Evolutionary conservation across 30 jellyfish, hydroid and myxozoan genomes (phyloP).

Genomic region (Haliclystus octoradiatus): DNA sequence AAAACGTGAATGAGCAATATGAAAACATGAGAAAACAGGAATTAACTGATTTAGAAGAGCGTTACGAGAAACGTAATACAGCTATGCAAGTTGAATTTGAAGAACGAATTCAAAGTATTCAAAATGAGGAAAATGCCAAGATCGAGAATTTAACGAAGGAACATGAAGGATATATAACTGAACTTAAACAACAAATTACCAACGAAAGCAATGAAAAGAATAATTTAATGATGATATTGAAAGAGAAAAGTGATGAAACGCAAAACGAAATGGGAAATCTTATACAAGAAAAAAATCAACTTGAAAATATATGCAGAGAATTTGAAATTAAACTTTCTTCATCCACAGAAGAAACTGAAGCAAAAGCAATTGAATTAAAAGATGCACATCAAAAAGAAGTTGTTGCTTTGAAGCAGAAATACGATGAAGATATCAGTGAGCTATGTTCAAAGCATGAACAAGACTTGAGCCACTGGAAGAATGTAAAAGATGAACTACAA

Average conservation of each 20-base stretch:
- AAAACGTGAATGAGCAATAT: not conserved
- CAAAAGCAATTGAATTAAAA: slow-evolving; percentile 49
- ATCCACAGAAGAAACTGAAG: slow-evolving; percentile 6
- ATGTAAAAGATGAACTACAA: not conserved
- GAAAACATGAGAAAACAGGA: slow-evolving; percentile 22
- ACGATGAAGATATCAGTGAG: slow-evolving; percentile 7
- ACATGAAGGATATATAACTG: not conserved
- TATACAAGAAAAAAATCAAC: slow-evolving; percentile 5
- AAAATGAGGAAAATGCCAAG: slow-evolving; percentile 13
- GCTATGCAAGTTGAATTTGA: slow-evolving; percentile 10
- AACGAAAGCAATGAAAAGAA: not conserved
- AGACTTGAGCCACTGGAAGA: slow-evolving; percentile 4
- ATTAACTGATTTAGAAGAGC: slow-evolving; percentile 14
- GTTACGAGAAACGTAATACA: slow-evolving; percentile 6
- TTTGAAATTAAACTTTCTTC: not conserved
- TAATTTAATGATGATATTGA: not conserved
- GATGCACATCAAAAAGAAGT: slow-evolving; percentile 19
- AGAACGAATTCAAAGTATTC: not conserved
- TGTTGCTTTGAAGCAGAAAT: not conserved
- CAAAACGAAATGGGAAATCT: slow-evolving; percentile 8
- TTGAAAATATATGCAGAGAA: slow-evolving; percentile 2
- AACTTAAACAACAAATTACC: slow-evolving; percentile 3
- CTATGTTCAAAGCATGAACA: slow-evolving; percentile 8
- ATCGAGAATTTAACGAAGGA: not conserved
- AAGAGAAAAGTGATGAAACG: slow-evolving; percentile 2